Base-by-base conservation (phyloP, 2,113 vertebrate genomes). In the Apteryx mantelli region DNA sequence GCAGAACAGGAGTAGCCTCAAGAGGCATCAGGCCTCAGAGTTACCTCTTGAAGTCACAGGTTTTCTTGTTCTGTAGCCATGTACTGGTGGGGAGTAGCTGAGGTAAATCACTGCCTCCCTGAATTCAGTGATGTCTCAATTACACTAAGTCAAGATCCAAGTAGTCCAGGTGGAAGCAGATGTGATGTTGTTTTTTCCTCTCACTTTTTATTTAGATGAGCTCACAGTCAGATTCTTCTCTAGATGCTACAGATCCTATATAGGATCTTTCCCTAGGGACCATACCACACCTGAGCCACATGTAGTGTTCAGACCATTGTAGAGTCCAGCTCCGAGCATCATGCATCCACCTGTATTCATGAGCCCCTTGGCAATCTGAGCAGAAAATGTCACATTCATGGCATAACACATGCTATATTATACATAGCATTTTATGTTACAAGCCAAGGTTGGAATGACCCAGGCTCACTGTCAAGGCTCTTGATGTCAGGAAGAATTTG, bases 221-320 rank as follows among this genome's bases (percentile, higher is more conserved):
- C 42, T 79, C n/a, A 48, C 34, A 81, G 20, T 8, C 82, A 75
- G 28, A 38, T 25, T 44, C 69, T 65, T 87, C 34, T 46, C 32
- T 21, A 75, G 48, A 36, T 84, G 48, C 13, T 65, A 26, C 36
- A 79, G 75, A 80, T 55, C 21, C 83, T 66, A 11, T 38, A 17
- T 30, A 40, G 24, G 24, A n/a, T 34, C 64, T 81, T 34, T 48
- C 40, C 44, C 17, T 38, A 38, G 48, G 18, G 79, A 50, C 46
- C 0, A 0, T 7, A 30, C 38, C n/a, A n/a, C 48, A 20, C 7
- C 34, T 42, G 26, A 83, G 18, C 13, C 30, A 69, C 0, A 3
- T 36, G 38, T 17, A 61, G 28, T 8, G 8, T 53, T 88, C 16
- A 36, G 80, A 48, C 5, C 64, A 38, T 52, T 77, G 36, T 38